Evolutionary conservation across 2,888 invertebrate genomes (phyloP).

Genomic region (Philopedon plagiatum): DNA sequence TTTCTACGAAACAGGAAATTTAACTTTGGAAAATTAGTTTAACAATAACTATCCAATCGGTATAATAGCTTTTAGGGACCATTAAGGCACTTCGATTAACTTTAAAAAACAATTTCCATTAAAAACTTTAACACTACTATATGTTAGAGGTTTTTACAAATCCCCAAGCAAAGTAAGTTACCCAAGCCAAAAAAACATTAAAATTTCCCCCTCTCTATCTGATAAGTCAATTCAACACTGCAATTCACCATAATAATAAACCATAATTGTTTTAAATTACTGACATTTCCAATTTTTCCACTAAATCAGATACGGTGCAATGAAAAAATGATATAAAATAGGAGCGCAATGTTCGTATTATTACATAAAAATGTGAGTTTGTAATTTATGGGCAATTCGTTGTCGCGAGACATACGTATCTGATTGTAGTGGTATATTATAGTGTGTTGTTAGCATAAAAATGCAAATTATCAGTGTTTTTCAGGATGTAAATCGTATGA

Average conservation of each 20-base stretch:
- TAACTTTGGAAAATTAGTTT: constrained; percentile 28
- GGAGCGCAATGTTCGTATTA: constrained; percentile 24
- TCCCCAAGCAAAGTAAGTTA: too few relatives aligned
- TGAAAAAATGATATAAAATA: constrained; percentile 30
- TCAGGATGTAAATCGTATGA: constrained; percentile 28
- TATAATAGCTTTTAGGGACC: too few relatives aligned
- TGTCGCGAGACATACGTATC: constrained; percentile 41
- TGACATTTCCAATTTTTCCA: not conserved
- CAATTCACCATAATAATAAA: too few relatives aligned
- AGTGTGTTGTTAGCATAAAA: constrained; percentile 45
- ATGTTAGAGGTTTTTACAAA: too few relatives aligned
- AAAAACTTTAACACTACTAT: too few relatives aligned
- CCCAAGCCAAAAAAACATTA: too few relatives aligned
- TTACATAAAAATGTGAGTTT: constrained; percentile 36
- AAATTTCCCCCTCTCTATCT: too few relatives aligned
- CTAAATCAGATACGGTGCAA: constrained; percentile 16
- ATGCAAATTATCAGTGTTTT: constrained; percentile 47
- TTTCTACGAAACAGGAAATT: constrained; percentile 25
- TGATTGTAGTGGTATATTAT: constrained; percentile 43
- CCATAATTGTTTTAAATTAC: not conserved
- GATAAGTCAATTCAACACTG: too few relatives aligned
- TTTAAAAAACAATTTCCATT: too few relatives aligned
- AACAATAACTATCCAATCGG: constrained; percentile 1
- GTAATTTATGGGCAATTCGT: constrained; percentile 37
- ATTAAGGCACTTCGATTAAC: too few relatives aligned